Base-by-base conservation (phyloP, 2,113 vertebrate genomes). In the Xiphorhynchus elegans region DNA sequence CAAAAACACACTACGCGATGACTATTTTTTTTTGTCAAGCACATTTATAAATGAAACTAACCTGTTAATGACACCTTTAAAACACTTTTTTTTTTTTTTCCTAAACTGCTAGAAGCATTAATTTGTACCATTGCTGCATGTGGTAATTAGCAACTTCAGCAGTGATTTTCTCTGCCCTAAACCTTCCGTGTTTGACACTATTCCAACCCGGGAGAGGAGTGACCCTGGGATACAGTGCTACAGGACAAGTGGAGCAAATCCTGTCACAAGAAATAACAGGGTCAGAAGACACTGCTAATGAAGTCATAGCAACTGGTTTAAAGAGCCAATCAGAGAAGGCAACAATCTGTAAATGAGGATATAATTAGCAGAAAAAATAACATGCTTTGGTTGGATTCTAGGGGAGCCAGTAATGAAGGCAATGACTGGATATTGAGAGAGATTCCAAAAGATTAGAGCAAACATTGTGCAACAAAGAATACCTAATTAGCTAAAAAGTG, bases 281-380 rank as follows among this genome's bases (percentile, higher is more conserved):
- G 98, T 98, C 98, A 98, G 98, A 97, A 98, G 98, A 98, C 97
- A 96, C 87, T 95, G 97, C 96, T 98, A 98, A 98, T 98, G 98
- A 98, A 98, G 98, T 98, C 98, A 98, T 97, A 98, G 98, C 98
- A 98, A 98, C 98, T 98, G 87, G 97, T 96, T 94, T 97, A 89
- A 96, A 60, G 97, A 98, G 97, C 98, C 98, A 98, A 98, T 98
- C 98, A 96, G 97, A 97, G 97, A 92, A 98, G 97, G 98, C 97
- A 94, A 98, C 98, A 97, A 97, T 98, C 98, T 98, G 98, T 98
- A 98, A 98, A 98, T 98, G 98, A 98, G 98, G 98, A 98, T 98
- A 98, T 98, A 98, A 98, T 98, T 98, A 99, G 98, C 98, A 98
- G 97, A 96, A 98, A 95, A 98, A 98, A 98, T 98, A 98, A 97